phyloP scores from a whole-genome alignment of 2,113 vertebrate species.

The Budorcas taxicolor region DNA sequence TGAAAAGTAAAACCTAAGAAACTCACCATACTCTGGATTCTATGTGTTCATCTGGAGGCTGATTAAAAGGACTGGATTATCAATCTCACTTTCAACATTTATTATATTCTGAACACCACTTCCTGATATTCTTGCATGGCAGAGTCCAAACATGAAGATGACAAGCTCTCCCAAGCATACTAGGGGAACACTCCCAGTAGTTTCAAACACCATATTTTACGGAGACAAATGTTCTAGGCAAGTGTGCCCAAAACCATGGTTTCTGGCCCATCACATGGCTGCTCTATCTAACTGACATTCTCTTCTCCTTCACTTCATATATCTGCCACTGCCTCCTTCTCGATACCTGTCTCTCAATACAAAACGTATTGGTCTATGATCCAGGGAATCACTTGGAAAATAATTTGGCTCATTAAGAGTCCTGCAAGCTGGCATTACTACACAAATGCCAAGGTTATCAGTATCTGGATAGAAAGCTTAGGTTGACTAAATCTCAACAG shows the following conservation, averaged over 20 bases:
- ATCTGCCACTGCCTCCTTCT: not conserved
- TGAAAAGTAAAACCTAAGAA: not conserved
- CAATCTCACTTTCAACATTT: not conserved
- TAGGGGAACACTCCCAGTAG: not conserved
- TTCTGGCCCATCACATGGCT: not conserved
- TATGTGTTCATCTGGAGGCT: not conserved
- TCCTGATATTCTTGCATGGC: not conserved
- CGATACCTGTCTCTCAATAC: not conserved
- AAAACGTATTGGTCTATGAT: not conserved
- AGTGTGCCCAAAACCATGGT: slow-evolving; percentile 16
- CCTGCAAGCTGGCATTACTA: not conserved
- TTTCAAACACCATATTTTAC: slow-evolving; percentile 36
- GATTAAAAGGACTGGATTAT: not conserved
- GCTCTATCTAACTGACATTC: not conserved
- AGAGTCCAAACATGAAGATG: slow-evolving; percentile 33
- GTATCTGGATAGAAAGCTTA: not conserved
- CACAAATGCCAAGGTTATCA: not conserved
- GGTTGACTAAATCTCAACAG: not conserved
- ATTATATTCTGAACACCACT: not conserved
- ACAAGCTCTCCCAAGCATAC: slow-evolving; percentile 1
- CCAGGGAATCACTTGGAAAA: not conserved
- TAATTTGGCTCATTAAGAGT: not conserved
- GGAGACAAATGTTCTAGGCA: slow-evolving; percentile 32
- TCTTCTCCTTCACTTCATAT: not conserved
- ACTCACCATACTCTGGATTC: not conserved